Conservation (phyloP, 2,888 invertebrate species). For the Yponomeuta malinellus region DNA sequence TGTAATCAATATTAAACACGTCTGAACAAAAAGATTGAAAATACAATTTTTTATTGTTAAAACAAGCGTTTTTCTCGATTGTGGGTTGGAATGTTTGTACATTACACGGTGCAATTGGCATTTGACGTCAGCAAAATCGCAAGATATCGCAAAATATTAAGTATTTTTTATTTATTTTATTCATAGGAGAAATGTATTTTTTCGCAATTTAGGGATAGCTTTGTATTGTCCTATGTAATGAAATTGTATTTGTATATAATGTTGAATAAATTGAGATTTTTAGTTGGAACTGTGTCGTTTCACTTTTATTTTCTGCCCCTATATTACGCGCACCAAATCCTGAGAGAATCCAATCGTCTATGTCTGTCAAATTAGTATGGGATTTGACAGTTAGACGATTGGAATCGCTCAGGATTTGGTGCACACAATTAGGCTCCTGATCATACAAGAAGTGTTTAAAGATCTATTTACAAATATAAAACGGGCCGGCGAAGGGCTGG, state of each 20-base stretch:
- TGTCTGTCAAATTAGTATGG: too few species aligned
- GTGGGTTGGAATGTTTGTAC: too few species aligned
- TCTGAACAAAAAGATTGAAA: too few species aligned
- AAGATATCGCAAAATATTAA: too few species aligned
- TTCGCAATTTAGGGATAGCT: slow-evolving; percentile 1
- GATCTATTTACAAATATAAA: too few species aligned
- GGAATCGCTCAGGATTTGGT: too few species aligned
- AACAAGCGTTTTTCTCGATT: background rate
- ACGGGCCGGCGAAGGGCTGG: too few species aligned
- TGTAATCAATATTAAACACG: background rate
- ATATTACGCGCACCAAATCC: background rate
- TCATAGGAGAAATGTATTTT: background rate
- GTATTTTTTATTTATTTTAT: background rate
- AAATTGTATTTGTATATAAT: slow-evolving; percentile 44
- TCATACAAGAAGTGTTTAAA: too few species aligned
- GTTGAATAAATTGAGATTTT: slow-evolving; percentile 43
- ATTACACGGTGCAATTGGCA: too few species aligned
- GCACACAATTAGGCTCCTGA: too few species aligned
- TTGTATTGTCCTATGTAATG: slow-evolving; percentile 25
- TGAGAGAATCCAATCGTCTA: background rate
- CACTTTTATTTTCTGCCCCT: background rate
- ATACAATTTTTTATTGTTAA: background rate
- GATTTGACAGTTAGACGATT: too few species aligned
- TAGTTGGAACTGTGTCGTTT: slow-evolving; percentile 21
- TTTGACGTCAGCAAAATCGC: too few species aligned